Evolutionary conservation across 2,797 vertebrate species (phyloP).

Genomic region (Apogon hyalosoma): DNA sequence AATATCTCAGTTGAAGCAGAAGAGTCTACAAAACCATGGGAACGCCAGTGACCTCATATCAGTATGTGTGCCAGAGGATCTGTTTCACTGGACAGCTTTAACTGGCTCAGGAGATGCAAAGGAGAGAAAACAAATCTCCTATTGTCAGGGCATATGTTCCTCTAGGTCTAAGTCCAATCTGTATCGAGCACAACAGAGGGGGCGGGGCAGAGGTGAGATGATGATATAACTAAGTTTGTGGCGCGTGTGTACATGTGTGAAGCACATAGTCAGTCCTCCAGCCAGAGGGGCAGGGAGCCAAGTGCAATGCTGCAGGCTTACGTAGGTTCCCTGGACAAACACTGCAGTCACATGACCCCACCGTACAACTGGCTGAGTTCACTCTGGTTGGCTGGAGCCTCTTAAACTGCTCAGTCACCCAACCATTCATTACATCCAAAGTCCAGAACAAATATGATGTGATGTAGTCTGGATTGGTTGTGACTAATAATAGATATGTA

Average conservation of each 20-base stretch:
- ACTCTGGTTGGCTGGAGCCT: slow-evolving; percentile 47
- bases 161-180: slow-evolving; percentile 62
- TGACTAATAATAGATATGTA: not conserved
- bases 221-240: slow-evolving; percentile 62
- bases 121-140: slow-evolving; percentile 70
- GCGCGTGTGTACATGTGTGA: slow-evolving; percentile 22
- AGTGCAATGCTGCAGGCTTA: slow-evolving; percentile 66
- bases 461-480: slow-evolving; percentile 28
- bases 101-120: slow-evolving; percentile 58
- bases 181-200: slow-evolving; percentile 52
- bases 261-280: slow-evolving; percentile 26
- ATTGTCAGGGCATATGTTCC: slow-evolving; percentile 76
- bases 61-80: slow-evolving; percentile 45
- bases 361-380: slow-evolving; percentile 62
- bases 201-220: slow-evolving; percentile 59
- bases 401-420: slow-evolving; percentile 60
- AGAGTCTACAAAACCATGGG: slow-evolving; percentile 28
- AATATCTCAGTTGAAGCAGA: slow-evolving; percentile 33
- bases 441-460: slow-evolving; percentile 40
- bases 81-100: slow-evolving; percentile 59
- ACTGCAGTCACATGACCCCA: slow-evolving; percentile 64
- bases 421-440: slow-evolving; percentile 40
- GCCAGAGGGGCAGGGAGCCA: slow-evolving; percentile 68
- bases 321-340: slow-evolving; percentile 54
- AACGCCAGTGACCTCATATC: slow-evolving; percentile 37